A percentile compares a stretch with the other conserved stretches of the same genome.
These are phyloP conservation scores for Mus spicilegus DNA, from an alignment of 2,113 vertebrate species.

Conservation along the genomic window DNA sequence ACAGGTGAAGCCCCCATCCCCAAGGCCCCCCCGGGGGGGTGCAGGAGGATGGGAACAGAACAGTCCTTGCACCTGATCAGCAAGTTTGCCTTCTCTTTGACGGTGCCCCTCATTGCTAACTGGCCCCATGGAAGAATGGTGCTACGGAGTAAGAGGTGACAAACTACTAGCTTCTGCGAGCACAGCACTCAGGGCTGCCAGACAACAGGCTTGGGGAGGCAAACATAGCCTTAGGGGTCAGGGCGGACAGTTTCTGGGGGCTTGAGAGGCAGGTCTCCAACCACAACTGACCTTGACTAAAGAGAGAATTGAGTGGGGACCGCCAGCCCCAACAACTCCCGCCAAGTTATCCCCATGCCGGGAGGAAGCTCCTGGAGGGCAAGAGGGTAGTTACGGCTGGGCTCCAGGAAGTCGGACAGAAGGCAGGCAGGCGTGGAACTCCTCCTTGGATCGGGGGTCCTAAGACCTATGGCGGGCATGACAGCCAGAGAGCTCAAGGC, in stretches of 20 bases:
- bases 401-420: background rate
- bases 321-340: background rate
- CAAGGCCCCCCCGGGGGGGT: no score
- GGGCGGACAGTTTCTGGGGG: background rate
- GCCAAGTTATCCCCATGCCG: background rate
- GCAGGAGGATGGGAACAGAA: background rate
- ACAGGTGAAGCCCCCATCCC: background rate
- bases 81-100: background rate
- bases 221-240: background rate
- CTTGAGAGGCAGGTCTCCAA: background rate
- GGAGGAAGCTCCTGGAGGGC: background rate
- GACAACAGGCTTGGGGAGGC: background rate
- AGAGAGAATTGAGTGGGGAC: background rate
- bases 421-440: background rate
- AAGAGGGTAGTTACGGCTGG: background rate
- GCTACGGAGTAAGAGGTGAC: background rate
- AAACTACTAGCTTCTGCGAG: background rate
- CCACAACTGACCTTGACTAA: background rate
- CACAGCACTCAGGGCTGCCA: background rate
- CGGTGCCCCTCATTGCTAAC: background rate
- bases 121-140: accelerated
- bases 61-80: background rate
- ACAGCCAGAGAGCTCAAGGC: background rate
- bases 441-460: background rate
- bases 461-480: background rate